Base-by-base conservation (phyloP, 2,113 vertebrate species). In the Suricata suricatta region DNA sequence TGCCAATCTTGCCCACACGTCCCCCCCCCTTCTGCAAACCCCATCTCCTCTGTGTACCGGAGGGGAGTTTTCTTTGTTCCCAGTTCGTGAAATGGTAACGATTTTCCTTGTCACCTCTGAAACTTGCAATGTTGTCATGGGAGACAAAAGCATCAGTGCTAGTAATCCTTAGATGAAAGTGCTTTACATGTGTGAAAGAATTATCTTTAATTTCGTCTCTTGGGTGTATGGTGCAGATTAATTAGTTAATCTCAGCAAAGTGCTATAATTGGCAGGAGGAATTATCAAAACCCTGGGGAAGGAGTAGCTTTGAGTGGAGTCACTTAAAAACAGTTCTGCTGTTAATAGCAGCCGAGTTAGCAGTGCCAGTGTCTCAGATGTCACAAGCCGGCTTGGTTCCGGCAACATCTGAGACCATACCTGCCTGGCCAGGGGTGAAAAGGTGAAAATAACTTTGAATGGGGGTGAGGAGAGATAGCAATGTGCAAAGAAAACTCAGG, bases 211-310 rank as follows among this genome's bases (percentile, higher is more conserved):
- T 96, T 98, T 97, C 7, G 1, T 97, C 95, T 97, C 97, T 82
- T 27, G 94, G 94, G 95, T 92, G 57, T 85, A 38, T 1, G 31
- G 90, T 88, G 81, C 98, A 72, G 94, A 98, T 98, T 98, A 96
- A 98, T 97, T 96, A 97, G 96, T 96, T 98, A 93, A 98, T 96
- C 96, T 94, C 57, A 52, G 80, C 64, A 96, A 97, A 97, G 89
- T 95, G 90, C 93, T 85, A 27, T 96, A 97, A 97, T 96, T 96
- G 96, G 93, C 74, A 74, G 85, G 71, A 93, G 88, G 95, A 95
- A 96, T 97, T 94, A 98, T 82, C 85, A 95, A 97, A 96, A 79
- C 96, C 84, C 95, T 93, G 44, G 92, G 95, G 92, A 93, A 94
- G 44, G 44, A 82, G 47, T 29, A 88, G 52, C 57, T 97, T 82